These are phyloP conservation scores for Semicossyphus pulcher DNA, from an alignment of 2,113 vertebrate species.

Conservation along the genomic window DNA sequence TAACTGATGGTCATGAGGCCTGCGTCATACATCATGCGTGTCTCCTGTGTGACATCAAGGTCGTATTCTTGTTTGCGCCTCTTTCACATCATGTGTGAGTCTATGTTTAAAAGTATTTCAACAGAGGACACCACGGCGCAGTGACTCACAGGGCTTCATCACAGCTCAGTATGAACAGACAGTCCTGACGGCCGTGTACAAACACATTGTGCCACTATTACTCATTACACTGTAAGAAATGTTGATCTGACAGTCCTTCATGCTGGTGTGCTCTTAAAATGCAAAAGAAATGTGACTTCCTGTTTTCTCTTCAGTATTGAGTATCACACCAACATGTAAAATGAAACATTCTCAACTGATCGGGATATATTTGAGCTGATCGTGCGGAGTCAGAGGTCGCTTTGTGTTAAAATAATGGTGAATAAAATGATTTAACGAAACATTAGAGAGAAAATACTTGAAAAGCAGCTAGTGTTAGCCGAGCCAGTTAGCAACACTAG, in stretches of 20 bases:
- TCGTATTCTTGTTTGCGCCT: constrained; percentile 6
- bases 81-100: neutral
- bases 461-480: too few relatives aligned
- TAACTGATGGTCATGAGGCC: neutral
- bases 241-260: neutral
- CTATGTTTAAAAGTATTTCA: constrained; percentile 34
- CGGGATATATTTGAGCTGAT: too few relatives aligned
- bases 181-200: constrained; percentile 28
- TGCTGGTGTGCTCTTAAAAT: neutral
- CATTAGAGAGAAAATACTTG: too few relatives aligned
- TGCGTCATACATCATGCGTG: neutral
- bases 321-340: too few relatives aligned
- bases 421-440: too few relatives aligned
- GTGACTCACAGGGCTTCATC: constrained; percentile 38
- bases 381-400: too few relatives aligned
- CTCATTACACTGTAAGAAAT: constrained; percentile 41
- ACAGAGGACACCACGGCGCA: constrained; percentile 15
- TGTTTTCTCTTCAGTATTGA: too few relatives aligned
- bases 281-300: too few relatives aligned
- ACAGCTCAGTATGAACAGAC: constrained; percentile 34
- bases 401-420: too few relatives aligned
- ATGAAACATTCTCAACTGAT: too few relatives aligned
- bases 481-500: too few relatives aligned
- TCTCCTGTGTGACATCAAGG: neutral
- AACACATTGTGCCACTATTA: constrained; percentile 34